These are phyloP conservation scores for Haliclona indistincta DNA, from an alignment of 37 sponge, comb jelly and placozoan species.

Conservation along the genomic window DNA sequence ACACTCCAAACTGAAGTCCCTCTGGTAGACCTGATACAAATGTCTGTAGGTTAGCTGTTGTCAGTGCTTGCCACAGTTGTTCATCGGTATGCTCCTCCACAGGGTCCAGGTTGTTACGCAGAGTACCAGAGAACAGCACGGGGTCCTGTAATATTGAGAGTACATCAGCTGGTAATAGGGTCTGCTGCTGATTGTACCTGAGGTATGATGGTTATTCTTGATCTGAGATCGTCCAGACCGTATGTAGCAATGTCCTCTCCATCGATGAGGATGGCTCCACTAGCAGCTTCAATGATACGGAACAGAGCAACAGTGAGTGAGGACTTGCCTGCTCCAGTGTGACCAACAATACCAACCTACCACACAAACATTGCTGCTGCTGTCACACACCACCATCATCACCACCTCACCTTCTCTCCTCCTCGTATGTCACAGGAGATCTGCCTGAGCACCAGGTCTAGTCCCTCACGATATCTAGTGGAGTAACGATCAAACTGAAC, in stretches of 20 bases:
- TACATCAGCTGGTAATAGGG: no score
- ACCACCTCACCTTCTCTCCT: conserved; percentile 85
- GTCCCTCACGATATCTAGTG: conserved; percentile 89
- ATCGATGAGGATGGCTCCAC: conserved; percentile 82
- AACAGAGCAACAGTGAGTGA: conserved; percentile 94
- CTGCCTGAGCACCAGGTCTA: conserved; percentile 86
- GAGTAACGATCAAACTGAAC: conserved; percentile 83
- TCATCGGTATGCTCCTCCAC: conserved; percentile 77
- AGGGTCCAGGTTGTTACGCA: conserved; percentile 91
- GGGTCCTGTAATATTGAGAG: conserved; percentile 64
- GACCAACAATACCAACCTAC: conserved; percentile 94
- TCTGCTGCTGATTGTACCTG: no score
- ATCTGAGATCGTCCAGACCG: conserved; percentile 87
- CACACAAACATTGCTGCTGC: not conserved
- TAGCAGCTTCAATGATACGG: conserved; percentile 92
- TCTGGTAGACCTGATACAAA: conserved; percentile 65
- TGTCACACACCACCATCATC: not conserved
- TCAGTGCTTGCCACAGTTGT: conserved; percentile 84
- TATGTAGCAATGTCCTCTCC: conserved; percentile 59
- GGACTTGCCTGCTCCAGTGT: conserved; percentile 99
- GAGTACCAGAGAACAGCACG: conserved; percentile 89
- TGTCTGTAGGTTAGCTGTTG: conserved; percentile 78
- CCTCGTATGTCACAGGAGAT: conserved; percentile 72
- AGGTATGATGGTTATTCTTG: conserved; percentile 92
- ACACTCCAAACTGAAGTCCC: conserved; percentile 59